phyloP scores from a whole-genome alignment of 2,888 invertebrate species.

The Polyommatus icarus region DNA sequence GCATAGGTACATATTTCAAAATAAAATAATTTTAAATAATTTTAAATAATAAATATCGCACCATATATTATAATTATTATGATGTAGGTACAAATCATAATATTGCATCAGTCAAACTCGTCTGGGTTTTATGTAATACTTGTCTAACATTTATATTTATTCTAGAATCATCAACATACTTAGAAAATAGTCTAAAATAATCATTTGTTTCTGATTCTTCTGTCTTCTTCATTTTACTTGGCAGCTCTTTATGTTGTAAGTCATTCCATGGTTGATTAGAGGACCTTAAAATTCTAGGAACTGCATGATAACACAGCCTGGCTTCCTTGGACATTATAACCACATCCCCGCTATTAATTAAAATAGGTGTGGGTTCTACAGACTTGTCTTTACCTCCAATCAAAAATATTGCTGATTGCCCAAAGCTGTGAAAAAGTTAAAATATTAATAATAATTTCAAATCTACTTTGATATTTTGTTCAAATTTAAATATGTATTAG shows the following conservation, averaged over 20 bases:
- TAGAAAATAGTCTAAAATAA: constrained; percentile 78
- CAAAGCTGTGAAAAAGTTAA: no score
- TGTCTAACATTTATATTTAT: constrained; percentile 97
- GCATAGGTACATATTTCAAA: no score
- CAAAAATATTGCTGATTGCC: constrained; percentile 96
- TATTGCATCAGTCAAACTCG: constrained; percentile 52
- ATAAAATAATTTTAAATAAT: no score
- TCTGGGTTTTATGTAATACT: constrained; percentile 85
- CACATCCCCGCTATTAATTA: constrained; percentile 93
- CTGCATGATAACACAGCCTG: constrained; percentile 94
- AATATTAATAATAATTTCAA: no score
- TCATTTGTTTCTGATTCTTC: constrained; percentile 50
- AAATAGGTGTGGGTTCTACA: constrained; percentile 84
- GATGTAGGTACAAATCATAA: not conserved
- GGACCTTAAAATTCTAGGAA: constrained; percentile 89
- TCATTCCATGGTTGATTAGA: constrained; percentile 72
- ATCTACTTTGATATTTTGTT: no score
- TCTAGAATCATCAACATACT: constrained; percentile 86
- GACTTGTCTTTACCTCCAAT: constrained; percentile 90
- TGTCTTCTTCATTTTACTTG: not conserved
- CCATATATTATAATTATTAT: not conserved
- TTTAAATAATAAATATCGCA: no score
- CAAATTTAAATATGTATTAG: no score
- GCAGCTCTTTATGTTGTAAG: constrained; percentile 53
- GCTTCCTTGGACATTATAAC: constrained; percentile 93